Evolutionary conservation across 2,113 vertebrate species (phyloP).

Genomic region (Circaetus gallicus): DNA sequence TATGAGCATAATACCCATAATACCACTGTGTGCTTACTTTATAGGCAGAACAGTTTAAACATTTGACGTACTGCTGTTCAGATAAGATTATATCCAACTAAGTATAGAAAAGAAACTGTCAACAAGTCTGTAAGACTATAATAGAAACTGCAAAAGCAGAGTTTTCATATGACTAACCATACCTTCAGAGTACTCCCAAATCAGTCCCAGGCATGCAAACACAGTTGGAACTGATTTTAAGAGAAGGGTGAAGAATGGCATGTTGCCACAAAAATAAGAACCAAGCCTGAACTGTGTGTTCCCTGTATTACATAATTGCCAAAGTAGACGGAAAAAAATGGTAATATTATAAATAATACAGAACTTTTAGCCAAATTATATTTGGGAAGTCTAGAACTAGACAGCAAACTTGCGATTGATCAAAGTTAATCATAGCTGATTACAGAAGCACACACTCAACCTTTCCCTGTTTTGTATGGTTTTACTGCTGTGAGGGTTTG

Average conservation of each 20-base stretch:
- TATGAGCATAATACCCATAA: neutral
- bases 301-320: neutral
- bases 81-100: slow-evolving; percentile 11
- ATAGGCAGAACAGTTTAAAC: slow-evolving; percentile 2
- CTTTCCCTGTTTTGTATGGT: neutral
- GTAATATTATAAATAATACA: neutral
- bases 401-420: neutral
- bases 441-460: neutral
- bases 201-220: slow-evolving; percentile 41
- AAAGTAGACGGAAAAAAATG: neutral
- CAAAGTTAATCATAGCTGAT: neutral
- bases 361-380: neutral
- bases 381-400: neutral
- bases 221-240: slow-evolving; percentile 42
- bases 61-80: slow-evolving; percentile 19
- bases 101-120: slow-evolving; percentile 23
- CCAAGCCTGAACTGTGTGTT: neutral
- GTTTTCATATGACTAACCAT: neutral
- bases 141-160: neutral
- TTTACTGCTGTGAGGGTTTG: neutral
- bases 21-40: neutral
- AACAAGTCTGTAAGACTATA: neutral
- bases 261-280: slow-evolving; percentile 4
- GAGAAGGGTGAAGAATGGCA: slow-evolving; percentile 7
- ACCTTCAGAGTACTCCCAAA: slow-evolving; percentile 10